Evolutionary conservation across 1,140 invertebrate species (phyloP).

Genomic region (Laupala kohalensis): DNA sequence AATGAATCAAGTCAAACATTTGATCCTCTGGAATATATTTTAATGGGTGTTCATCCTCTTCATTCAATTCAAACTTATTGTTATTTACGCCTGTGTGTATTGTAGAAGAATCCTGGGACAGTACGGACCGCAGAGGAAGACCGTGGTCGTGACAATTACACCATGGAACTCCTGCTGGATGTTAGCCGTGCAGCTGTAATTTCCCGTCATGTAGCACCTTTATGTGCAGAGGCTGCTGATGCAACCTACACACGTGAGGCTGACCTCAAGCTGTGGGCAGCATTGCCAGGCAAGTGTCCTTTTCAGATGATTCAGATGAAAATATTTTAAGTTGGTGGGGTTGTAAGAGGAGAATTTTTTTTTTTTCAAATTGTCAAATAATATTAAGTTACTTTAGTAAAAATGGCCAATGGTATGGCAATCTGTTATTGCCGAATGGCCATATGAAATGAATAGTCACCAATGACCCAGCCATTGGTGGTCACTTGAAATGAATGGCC

Average conservation of each 20-base stretch:
- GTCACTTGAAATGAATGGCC: no score
- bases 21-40: no score
- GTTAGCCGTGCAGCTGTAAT: slow-evolving; percentile 48
- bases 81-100: no score
- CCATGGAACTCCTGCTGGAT: slow-evolving; percentile 67
- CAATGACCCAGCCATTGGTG: no score
- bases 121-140: slow-evolving; percentile 80
- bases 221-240: slow-evolving; percentile 63
- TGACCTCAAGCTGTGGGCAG: slow-evolving; percentile 64
- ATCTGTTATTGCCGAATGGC: no score
- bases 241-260: slow-evolving; percentile 62
- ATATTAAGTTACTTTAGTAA: background rate
- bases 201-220: slow-evolving; percentile 53
- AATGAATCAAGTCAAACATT: no score
- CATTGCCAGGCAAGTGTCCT: slow-evolving; percentile 45
- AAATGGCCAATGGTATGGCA: no score
- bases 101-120: slow-evolving; percentile 67
- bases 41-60: no score
- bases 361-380: background rate
- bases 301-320: background rate
- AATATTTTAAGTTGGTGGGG: background rate
- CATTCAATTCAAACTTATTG: no score
- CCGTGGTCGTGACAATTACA: slow-evolving; percentile 60
- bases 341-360: background rate
- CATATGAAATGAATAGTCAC: no score